Base-by-base conservation (phyloP, 2,113 vertebrate species). In the Gambusia holbrooki region DNA sequence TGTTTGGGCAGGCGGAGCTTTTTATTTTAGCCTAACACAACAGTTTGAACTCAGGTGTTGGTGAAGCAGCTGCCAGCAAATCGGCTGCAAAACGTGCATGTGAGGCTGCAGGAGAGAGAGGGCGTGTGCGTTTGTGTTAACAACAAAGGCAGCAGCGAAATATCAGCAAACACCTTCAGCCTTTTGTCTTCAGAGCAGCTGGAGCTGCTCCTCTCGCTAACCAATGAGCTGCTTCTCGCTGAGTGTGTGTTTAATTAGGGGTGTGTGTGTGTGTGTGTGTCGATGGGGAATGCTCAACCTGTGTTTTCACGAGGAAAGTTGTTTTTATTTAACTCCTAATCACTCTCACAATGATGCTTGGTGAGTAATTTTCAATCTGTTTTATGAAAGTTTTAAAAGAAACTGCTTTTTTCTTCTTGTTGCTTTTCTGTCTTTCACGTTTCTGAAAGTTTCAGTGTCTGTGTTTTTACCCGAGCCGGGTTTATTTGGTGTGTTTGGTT, bases 121-220 rank as follows among this genome's bases (percentile, higher is more conserved):
- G 0, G 7, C 62, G 79, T 62, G 67, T 33, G 68, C 35, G 67
- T 79, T 73, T 79, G 73, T 62, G 65, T 67, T 64, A 35, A 69
- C 60, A 72, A 82, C 82, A 85, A 77, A 78, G 60, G 68, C 76
- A 77, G 77, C 51, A 63, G 64, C 62, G 63, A 35, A 84, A 80
- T 82, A 84, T 87, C 89, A 84, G 73, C 76, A 79, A 73, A 80
- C 80, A 77, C 80, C 74, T 80, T 78, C 74, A 77, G 69, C 33
- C 51, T n/a, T 73, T 85, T 76, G 78, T 79, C 48, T 27, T 37
- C 10, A 22, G 73, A 77, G 3, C 67, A 86, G 77, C 77, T 69
- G 7, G 87, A 87, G 78, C 80, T 45, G 82, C 73, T 85, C 58
- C 54, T 70, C 73, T 81, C 27, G 75, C 63, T 76, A 79, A 70